Percentiles rank a stretch among this genome's conserved stretches.
phyloP scores from a whole-genome alignment of 2,113 vertebrate species.

The Furnarius figulus region DNA sequence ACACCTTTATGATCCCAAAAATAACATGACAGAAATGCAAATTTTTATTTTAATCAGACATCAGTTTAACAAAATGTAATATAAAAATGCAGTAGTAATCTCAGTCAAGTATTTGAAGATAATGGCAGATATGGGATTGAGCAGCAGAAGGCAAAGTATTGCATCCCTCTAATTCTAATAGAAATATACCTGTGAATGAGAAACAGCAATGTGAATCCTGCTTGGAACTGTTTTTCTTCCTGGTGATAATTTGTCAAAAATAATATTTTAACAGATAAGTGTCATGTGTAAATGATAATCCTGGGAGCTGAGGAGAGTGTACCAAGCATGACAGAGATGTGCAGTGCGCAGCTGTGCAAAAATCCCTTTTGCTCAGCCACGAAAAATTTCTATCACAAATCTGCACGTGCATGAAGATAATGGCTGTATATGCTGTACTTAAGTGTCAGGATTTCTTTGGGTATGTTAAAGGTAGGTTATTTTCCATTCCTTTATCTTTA shows the following conservation, averaged over 20 bases:
- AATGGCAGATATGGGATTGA: background rate
- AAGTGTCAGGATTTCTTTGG: background rate
- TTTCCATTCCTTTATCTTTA: background rate
- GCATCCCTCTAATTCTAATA: background rate
- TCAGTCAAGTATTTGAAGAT: background rate
- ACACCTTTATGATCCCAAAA: background rate
- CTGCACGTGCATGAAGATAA: background rate
- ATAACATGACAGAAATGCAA: background rate
- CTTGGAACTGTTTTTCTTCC: background rate
- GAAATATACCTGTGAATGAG: background rate
- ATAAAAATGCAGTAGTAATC: background rate
- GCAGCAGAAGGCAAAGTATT: background rate
- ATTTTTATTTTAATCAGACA: background rate
- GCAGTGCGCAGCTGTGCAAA: background rate
- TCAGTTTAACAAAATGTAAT: background rate
- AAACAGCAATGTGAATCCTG: background rate
- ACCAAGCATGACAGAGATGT: background rate
- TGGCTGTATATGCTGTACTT: background rate
- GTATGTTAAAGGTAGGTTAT: accelerated
- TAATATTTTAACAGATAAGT: background rate
- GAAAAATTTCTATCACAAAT: background rate
- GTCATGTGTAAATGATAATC: background rate
- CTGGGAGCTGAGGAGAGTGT: background rate
- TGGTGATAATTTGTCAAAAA: background rate
- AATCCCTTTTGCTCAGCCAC: background rate